Evolutionary conservation across 2,888 invertebrate genomes (phyloP), one percentile per base, ranked within the genome.

Genomic region (Drosophila nr. perissopoda): DNA sequence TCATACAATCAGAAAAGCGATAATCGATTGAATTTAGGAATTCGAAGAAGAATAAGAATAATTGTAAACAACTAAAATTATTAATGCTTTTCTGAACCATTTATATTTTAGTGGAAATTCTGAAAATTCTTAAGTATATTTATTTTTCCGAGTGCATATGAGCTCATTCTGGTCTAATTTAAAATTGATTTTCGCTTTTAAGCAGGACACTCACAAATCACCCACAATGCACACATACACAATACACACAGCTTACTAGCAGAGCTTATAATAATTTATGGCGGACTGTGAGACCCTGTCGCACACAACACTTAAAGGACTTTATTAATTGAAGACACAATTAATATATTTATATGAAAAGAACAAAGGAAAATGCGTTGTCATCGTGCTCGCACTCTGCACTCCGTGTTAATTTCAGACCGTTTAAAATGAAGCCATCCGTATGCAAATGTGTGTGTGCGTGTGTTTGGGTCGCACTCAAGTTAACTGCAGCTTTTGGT

Each of bases 151-250:
- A 56, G 56, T 56, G 56, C n/a, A 83, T 78, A 88, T 85, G 88
- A 84, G 88, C 90, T 85, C 88, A 85, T 78, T 88, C 69, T 74
- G 85, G 62, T 82, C 78, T 76, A 82, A 85, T 82, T 85, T 88
- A 71, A 85, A 85, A 85, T 88, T 89, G 85, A 85, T 85, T 85
- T 85, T 85, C 72, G 56, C 60, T 64, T n/a, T 38, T 64, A 18
- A 36, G 13, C 56, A 56, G 36, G 18, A 29, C 53, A 16, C 53
- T 34, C 54, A 27, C 18, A 36, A 34, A 54, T 18, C 25, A 36
- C 52, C 25, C 40, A 40, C 18, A 33, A 31, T 16, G 34, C 51
- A 42, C 53, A 51, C 40, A 38, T 48, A 36, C 29, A 31, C n/a
- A 42, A 7, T 29, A 21, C 16, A 52, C 25, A 49, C 29, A 48